Conservation (phyloP, 2,888 invertebrate genomes). For the Fabriciana adippe region DNA sequence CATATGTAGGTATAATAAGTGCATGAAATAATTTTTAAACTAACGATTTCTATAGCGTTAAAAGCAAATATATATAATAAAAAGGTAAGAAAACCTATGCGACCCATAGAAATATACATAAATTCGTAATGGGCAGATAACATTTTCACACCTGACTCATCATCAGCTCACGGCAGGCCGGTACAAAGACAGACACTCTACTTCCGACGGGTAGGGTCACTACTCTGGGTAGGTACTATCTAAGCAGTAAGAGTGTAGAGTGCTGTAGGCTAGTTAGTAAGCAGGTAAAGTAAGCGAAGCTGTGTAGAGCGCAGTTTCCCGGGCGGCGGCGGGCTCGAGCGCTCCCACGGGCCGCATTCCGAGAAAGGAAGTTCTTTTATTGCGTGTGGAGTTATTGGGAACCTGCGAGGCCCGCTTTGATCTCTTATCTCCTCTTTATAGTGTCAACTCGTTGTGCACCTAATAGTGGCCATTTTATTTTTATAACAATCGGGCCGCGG, state of each 20-base stretch:
- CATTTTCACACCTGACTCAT: too few relatives aligned
- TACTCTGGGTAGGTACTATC: background rate
- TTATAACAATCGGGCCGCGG: slow-evolving; percentile 35
- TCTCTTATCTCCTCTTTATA: slow-evolving; percentile 47
- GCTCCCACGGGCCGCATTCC: slow-evolving; percentile 50
- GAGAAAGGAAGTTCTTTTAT: slow-evolving; percentile 46
- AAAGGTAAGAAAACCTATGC: too few relatives aligned
- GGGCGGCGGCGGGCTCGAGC: slow-evolving; percentile 10
- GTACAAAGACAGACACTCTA: too few relatives aligned
- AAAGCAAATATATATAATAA: too few relatives aligned
- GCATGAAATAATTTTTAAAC: too few relatives aligned
- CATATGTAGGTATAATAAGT: too few relatives aligned
- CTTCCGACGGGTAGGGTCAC: background rate
- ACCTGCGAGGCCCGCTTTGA: slow-evolving; percentile 39
- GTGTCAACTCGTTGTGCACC: slow-evolving; percentile 47
- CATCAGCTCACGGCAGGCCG: too few relatives aligned
- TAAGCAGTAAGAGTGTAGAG: background rate
- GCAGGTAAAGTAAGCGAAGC: slow-evolving; percentile 13
- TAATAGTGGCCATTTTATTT: slow-evolving; percentile 44
- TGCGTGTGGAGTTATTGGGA: slow-evolving; percentile 41
- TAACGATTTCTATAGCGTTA: too few relatives aligned
- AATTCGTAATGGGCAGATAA: too few relatives aligned
- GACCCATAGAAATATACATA: too few relatives aligned
- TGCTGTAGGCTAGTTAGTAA: slow-evolving; percentile 16
- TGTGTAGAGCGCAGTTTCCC: background rate